Conservation (phyloP, 2,888 invertebrate genomes). For the Tethea ocularis region DNA sequence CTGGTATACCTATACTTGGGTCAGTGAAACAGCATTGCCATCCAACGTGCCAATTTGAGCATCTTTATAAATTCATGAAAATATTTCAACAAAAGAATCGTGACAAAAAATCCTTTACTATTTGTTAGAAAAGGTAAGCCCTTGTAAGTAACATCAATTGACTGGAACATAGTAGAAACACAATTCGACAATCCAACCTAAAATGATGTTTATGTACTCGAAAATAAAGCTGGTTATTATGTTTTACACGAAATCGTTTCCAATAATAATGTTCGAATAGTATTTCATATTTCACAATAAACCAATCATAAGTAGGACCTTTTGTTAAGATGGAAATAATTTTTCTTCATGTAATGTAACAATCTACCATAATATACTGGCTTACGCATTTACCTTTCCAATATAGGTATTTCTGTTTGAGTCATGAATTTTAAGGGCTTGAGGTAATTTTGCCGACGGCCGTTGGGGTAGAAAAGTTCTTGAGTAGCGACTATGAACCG, state of each 20-base stretch:
- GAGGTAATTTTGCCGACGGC: too few species aligned
- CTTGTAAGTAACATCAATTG: slow-evolving; percentile 7
- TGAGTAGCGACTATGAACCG: too few species aligned
- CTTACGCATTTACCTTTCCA: not conserved
- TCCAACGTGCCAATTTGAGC: too few species aligned
- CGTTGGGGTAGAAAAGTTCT: too few species aligned
- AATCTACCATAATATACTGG: not conserved
- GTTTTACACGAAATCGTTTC: slow-evolving; percentile 2
- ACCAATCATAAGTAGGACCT: slow-evolving; percentile 9
- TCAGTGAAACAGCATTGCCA: too few species aligned
- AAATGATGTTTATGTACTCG: slow-evolving; percentile 4
- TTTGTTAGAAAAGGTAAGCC: not conserved
- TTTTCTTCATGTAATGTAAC: slow-evolving; percentile 5
- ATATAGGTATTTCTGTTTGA: not conserved
- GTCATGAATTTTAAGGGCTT: not conserved
- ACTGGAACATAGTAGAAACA: slow-evolving; percentile 3
- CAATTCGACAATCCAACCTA: not conserved
- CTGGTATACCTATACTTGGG: too few species aligned
- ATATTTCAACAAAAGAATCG: not conserved
- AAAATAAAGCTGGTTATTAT: slow-evolving; percentile 10
- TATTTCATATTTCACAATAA: slow-evolving; percentile 9
- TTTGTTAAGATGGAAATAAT: slow-evolving; percentile 6
- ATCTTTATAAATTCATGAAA: not conserved
- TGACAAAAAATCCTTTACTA: not conserved
- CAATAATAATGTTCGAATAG: slow-evolving; percentile 9